Evolutionary conservation across 2,888 invertebrate genomes (phyloP), one percentile per base, ranked within the genome.

Genomic region (Pegoplata infirma): DNA sequence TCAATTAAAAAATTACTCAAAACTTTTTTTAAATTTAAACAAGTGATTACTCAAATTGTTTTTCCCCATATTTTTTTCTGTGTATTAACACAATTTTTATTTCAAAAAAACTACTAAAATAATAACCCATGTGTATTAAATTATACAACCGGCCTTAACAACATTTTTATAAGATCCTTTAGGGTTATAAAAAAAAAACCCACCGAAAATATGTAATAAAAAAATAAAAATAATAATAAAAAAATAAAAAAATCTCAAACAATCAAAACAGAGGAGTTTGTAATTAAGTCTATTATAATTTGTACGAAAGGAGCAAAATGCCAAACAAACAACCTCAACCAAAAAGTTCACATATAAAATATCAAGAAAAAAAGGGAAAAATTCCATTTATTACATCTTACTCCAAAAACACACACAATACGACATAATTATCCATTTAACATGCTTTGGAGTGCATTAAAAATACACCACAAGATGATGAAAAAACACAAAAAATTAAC

Each of bases 391-490:
- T 72, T 72, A 75, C 40, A 40, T 79, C 58, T 51, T 67, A 44
- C 21, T 28, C 75, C 79, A n/a, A n/a, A n/a, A n/a, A n/a, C n/a
- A n/a, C n/a, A n/a, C n/a, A 75, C 74, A 79, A 79, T 72, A 79
- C 79, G 79, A 79, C 79, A 79, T 79, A 79, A 79, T 79, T 79
- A 79, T 79, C 79, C 71, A 79, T 79, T 79, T 75, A 75, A 79
- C 71, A 67, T 71, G 71, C 56, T 72, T 79, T 47, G 28, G 61
- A 79, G 79, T 75, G 67, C 75, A 79, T 79, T 75, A 75, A 79
- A 71, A 67, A 67, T 71, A 61, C 61, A 53, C 75, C 75, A 61
- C 71, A 75, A 71, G 21, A 75, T 47, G 46, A 44, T 25, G 6
- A 23, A 69, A 47, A 25, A 25, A 44, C 25, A n/a, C 12, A 61